Evolutionary conservation across 2,888 invertebrate genomes (phyloP).

Genomic region (Galerucella pusilla): DNA sequence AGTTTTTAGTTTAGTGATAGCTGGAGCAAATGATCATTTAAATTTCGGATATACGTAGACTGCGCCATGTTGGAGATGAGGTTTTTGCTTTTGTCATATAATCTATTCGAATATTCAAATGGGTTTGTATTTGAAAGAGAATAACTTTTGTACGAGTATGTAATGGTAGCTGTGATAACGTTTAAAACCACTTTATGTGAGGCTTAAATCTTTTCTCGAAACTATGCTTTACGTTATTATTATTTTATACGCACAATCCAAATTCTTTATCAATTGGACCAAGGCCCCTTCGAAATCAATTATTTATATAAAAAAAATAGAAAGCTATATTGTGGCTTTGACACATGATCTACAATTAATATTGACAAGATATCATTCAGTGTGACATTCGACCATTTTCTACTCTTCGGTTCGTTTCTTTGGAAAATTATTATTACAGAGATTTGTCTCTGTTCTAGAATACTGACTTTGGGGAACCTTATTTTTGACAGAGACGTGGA

Average conservation of each 20-base stretch:
- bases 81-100: constrained; percentile 37
- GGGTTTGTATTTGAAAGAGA: neutral
- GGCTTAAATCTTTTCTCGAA: neutral
- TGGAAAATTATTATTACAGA: constrained; percentile 59
- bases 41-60: constrained; percentile 31
- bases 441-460: constrained; percentile 55
- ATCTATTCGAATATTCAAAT: constrained; percentile 26
- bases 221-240: neutral
- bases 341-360: constrained; percentile 47
- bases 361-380: constrained; percentile 51
- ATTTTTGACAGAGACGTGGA: constrained; percentile 31
- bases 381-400: constrained; percentile 49
- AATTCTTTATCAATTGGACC: constrained; percentile 5
- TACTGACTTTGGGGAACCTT: constrained; percentile 4
- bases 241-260: neutral
- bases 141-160: neutral
- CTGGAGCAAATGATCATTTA: constrained; percentile 41
- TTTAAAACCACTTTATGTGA: neutral
- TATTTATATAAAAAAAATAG: constrained; percentile 28
- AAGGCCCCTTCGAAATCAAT: constrained; percentile 15
- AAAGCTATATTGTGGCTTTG: constrained; percentile 22
- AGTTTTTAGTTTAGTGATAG: constrained; percentile 45
- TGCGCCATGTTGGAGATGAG: constrained; percentile 32
- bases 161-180: too few species aligned
- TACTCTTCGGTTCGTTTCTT: constrained; percentile 53